These are phyloP conservation scores for Acropora yongei DNA, from an alignment of 64 coral and sea anemone species.

Conservation along the genomic window DNA sequence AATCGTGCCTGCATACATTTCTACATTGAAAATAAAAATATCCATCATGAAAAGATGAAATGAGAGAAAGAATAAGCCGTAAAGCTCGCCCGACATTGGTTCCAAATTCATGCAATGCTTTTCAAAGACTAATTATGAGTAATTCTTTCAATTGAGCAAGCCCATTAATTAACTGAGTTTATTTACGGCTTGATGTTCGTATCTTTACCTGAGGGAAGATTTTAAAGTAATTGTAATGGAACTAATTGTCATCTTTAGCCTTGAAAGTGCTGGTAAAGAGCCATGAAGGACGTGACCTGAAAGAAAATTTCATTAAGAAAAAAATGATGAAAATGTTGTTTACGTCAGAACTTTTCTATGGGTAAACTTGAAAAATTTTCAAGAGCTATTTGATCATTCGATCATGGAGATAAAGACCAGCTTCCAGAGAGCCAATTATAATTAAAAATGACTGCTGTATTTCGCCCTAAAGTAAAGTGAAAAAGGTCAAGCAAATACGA, in stretches of 20 bases:
- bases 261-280: not conserved
- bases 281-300: not conserved
- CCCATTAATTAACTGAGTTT: not conserved
- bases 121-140: not conserved
- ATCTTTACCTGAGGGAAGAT: not conserved
- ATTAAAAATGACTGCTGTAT: not conserved
- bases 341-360: not conserved
- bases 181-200: not conserved
- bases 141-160: not conserved
- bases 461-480: not conserved
- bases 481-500: not conserved
- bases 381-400: not conserved
- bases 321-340: not conserved
- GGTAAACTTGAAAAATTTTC: not conserved
- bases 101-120: not conserved
- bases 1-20: not conserved
- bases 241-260: not conserved
- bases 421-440: not conserved
- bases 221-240: not conserved
- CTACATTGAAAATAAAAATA: too few relatives aligned
- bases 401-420: not conserved
- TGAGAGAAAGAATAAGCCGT: not conserved
- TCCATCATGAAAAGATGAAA: too few relatives aligned
- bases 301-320: not conserved
- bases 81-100: not conserved